These are phyloP conservation scores for Eustalomyia histrio DNA, from an alignment of 2,888 invertebrate genomes.

Conservation along the genomic window DNA sequence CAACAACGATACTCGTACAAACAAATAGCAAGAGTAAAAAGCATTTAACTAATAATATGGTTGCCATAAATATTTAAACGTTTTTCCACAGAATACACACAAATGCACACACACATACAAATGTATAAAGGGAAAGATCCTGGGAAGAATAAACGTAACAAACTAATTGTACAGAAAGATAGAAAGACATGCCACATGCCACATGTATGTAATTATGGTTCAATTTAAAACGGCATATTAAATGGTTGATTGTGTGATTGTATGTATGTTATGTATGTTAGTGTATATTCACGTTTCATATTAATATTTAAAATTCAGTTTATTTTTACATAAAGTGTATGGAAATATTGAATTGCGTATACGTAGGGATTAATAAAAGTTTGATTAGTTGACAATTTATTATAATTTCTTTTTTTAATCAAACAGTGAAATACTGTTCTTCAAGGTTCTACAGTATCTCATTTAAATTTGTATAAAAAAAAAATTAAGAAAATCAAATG, in stretches of 20 bases:
- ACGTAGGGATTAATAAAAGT: no score
- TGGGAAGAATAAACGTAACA: not conserved
- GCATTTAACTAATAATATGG: conserved; percentile 48
- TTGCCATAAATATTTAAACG: conserved; percentile 48
- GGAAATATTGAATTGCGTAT: no score
- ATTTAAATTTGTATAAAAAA: no score
- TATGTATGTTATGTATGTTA: not conserved
- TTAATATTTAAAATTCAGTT: conserved; percentile 20
- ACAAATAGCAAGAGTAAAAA: conserved; percentile 32
- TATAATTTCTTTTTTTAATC: no score
- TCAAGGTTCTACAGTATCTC: no score
- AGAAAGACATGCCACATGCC: conserved; percentile 6
- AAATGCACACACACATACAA: not conserved
- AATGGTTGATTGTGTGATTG: conserved; percentile 20
- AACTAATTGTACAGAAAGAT: not conserved
- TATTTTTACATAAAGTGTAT: conserved; percentile 1
- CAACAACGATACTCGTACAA: conserved; percentile 10
- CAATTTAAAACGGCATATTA: conserved; percentile 49
- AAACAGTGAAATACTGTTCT: no score
- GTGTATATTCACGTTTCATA: no score
- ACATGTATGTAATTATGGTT: conserved; percentile 58
- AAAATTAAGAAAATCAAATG: no score
- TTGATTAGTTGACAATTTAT: no score
- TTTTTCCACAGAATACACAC: not conserved
- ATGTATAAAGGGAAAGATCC: not conserved